Conservation (phyloP, 2,113 vertebrate species). For the Lepidiolamprologus cunningtoni region DNA sequence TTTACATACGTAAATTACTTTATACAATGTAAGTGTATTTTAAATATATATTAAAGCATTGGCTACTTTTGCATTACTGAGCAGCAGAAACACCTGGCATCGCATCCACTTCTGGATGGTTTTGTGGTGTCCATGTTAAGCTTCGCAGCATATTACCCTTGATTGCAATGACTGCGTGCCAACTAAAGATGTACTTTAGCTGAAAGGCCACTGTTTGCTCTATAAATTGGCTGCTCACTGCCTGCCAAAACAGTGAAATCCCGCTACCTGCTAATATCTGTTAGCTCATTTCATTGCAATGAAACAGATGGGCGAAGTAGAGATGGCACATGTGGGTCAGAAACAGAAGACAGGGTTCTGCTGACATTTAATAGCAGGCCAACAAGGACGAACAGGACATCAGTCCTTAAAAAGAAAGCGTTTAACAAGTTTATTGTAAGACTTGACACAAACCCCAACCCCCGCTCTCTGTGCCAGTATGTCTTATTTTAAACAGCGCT, state of each 20-base stretch:
- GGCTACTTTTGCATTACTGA: background rate
- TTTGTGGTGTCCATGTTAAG: background rate
- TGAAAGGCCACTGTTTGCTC: conserved; percentile 4
- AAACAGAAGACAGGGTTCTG: background rate
- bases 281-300: background rate
- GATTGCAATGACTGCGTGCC: background rate
- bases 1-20: background rate
- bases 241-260: conserved; percentile 22
- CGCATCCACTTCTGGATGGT: background rate
- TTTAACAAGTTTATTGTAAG: conserved; percentile 9
- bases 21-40: background rate
- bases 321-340: background rate
- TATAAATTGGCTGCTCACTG: background rate
- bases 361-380: conserved; percentile 24
- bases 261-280: conserved; percentile 13
- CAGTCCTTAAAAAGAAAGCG: background rate
- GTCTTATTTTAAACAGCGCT: conserved; percentile 1
- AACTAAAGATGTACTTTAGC: conserved; percentile 13
- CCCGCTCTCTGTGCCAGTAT: conserved; percentile 1
- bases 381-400: conserved; percentile 16
- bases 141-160: background rate
- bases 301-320: background rate
- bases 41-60: background rate
- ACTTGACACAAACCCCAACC: background rate
- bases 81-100: background rate